These are phyloP conservation scores for Pseudococcus longispinus DNA, from an alignment of 2,888 invertebrate genomes.

Conservation along the genomic window DNA sequence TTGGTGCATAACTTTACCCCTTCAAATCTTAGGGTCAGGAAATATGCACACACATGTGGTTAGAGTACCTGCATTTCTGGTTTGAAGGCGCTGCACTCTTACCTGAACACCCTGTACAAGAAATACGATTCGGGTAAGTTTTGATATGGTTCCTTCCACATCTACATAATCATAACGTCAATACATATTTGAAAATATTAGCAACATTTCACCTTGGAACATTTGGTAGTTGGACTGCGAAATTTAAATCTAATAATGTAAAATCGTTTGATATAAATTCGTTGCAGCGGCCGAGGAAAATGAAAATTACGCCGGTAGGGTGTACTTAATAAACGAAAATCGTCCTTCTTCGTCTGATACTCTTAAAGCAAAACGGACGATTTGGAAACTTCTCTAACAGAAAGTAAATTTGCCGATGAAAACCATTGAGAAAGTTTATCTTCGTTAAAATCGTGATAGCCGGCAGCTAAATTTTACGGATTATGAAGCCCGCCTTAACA, in stretches of 20 bases:
- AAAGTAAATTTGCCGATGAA: slow-evolving; percentile 43
- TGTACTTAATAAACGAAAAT: slow-evolving; percentile 42
- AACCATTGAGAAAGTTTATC: slow-evolving; percentile 45
- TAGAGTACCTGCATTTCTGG: too few species aligned
- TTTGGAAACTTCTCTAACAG: slow-evolving; percentile 30
- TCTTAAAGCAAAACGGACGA: slow-evolving; percentile 27
- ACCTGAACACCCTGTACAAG: too few species aligned
- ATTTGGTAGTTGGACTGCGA: background rate
- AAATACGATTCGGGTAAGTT: too few species aligned
- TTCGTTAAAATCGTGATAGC: slow-evolving; percentile 45
- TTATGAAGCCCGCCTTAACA: slow-evolving; percentile 43
- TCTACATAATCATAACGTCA: background rate
- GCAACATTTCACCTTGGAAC: background rate
- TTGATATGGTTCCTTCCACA: background rate
- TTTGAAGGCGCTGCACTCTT: too few species aligned
- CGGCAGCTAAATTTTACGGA: slow-evolving; percentile 41
- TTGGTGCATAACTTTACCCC: too few species aligned
- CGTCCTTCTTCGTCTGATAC: background rate
- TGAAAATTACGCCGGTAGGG: slow-evolving; percentile 25
- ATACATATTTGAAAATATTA: background rate
- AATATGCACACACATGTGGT: too few species aligned
- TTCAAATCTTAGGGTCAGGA: too few species aligned
- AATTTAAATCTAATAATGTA: slow-evolving; percentile 20
- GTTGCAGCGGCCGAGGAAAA: background rate
- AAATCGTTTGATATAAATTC: slow-evolving; percentile 32